A percentile compares a stretch with the other conserved stretches of the same genome.
Evolutionary conservation across 2,113 vertebrate genomes (phyloP).

Genomic region (Cariama cristata): DNA sequence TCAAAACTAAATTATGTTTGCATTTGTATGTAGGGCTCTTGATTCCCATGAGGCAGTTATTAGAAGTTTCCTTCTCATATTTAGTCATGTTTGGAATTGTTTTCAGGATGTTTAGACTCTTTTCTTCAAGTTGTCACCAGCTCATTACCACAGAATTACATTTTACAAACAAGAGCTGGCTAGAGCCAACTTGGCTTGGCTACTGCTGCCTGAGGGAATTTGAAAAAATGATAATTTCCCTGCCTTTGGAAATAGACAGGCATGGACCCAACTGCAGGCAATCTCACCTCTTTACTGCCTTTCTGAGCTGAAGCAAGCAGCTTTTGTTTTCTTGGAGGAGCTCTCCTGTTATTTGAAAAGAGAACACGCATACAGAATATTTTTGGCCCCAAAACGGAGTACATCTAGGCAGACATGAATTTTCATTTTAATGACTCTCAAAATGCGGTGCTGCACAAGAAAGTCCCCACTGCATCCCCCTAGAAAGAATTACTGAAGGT

Average conservation of each 20-base stretch:
- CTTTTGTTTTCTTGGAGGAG: background rate
- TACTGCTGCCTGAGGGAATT: slow-evolving; percentile 64
- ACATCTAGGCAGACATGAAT: background rate
- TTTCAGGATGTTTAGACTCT: slow-evolving; percentile 72
- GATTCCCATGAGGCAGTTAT: slow-evolving; percentile 26
- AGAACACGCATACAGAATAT: background rate
- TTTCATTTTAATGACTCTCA: background rate
- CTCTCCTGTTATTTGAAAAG: background rate
- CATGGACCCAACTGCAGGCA: slow-evolving; percentile 10
- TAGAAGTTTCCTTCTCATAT: slow-evolving; percentile 48
- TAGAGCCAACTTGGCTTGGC: slow-evolving; percentile 69
- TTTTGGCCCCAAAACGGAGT: background rate
- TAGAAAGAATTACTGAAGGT: background rate
- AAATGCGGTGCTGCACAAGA: background rate
- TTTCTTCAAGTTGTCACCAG: slow-evolving; percentile 75
- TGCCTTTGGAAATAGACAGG: slow-evolving; percentile 62
- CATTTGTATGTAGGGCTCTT: background rate
- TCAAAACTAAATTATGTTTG: slow-evolving; percentile 8
- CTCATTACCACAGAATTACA: slow-evolving; percentile 78
- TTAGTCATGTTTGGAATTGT: slow-evolving; percentile 71
- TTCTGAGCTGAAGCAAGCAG: background rate
- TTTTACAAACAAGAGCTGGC: slow-evolving; percentile 74
- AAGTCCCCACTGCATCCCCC: background rate
- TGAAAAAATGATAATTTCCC: slow-evolving; percentile 62
- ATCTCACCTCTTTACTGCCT: slow-evolving; percentile 13